Base-by-base conservation (phyloP, 2,113 vertebrate genomes). In the Ibidorhyncha struthersii region DNA sequence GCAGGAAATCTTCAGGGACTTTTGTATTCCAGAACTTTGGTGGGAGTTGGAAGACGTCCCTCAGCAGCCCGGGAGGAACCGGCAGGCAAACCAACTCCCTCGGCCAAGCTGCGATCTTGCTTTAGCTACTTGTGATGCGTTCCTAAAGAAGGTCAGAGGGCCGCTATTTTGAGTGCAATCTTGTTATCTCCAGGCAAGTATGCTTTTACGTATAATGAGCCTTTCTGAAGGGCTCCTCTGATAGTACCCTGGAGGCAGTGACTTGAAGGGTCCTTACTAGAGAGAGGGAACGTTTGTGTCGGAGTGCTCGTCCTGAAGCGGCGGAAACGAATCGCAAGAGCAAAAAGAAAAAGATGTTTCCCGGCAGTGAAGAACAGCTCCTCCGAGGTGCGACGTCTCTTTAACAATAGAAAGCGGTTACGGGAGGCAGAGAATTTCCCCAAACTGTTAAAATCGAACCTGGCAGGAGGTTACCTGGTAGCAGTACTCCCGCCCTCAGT, bases 71-170 rank as follows among this genome's bases (percentile, higher is more conserved):
- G 73, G 43, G 22, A 67, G 71, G 61, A 15, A n/a, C 29, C 11
- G 41, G 13, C 19, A 21, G 27, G 45, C 73, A 55, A 62, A 86
- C 77, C 40, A n/a, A 14, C 10, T 38, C 20, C 21, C 78, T 69
- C 4, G 19, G 93, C 71, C 87, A 26, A 9, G 83, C 91, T 38
- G 80, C 6, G 26, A 7, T 40, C 55, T 70, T 11, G 2, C 74
- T 63, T 81, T 19, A 84, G 86, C 77, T 82, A 3, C 78, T 74
- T 7, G 45, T 36, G 67, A 13, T 86, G 56, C 6, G 9, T 32
- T 78, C 67, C 82, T 70, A 23, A 61, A 69, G 92, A n/a, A 89
- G 93, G 62, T 69, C 91, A 81, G 93, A 91, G 86, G 79, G 71
- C 47, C 18, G 14, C 91, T 89, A 7, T 67, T 95, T 61, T 41